These are phyloP conservation scores for Andricus quercusramuli DNA, from an alignment of 2,888 invertebrate genomes.

Conservation along the genomic window DNA sequence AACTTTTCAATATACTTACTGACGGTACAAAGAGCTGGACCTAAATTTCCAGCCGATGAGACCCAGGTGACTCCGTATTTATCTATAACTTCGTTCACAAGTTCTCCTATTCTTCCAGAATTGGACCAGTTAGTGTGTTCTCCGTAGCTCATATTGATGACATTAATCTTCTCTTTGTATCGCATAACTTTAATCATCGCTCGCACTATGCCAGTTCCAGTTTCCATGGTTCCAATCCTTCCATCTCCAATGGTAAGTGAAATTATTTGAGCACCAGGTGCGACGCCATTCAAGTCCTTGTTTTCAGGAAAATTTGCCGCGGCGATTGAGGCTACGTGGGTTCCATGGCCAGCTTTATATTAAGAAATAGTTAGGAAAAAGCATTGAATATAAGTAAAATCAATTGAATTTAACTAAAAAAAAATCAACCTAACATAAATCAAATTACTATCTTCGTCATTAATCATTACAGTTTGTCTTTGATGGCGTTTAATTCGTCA, in stretches of 20 bases:
- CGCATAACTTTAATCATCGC: conserved; percentile 93
- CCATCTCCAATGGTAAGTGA: conserved; percentile 97
- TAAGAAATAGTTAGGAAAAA: neutral
- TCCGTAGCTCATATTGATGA: conserved; percentile 99
- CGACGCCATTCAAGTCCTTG: conserved; percentile 95
- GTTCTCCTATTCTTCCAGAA: conserved; percentile 90
- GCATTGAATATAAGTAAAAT: conserved; percentile 27
- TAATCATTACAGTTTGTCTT: no score
- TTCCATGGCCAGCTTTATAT: conserved; percentile 93
- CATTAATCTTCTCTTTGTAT: conserved; percentile 85
- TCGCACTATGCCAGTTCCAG: conserved; percentile 94
- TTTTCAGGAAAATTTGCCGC: conserved; percentile 92
- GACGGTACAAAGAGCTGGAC: conserved; percentile 95
- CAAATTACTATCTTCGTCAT: neutral
- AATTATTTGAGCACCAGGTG: conserved; percentile 97
- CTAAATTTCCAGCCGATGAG: conserved; percentile 95
- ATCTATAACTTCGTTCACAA: conserved; percentile 93
- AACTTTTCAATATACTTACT: conserved; percentile 78
- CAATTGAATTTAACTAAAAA: neutral
- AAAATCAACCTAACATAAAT: neutral
- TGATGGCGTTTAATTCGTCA: no score
- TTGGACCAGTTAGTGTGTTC: conserved; percentile 96
- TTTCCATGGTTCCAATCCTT: conserved; percentile 96
- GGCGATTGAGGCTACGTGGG: conserved; percentile 98
- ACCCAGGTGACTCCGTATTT: conserved; percentile 96